These are phyloP conservation scores for Listrodromus nycthemerus DNA, from an alignment of 2,888 invertebrate species.

Conservation along the genomic window DNA sequence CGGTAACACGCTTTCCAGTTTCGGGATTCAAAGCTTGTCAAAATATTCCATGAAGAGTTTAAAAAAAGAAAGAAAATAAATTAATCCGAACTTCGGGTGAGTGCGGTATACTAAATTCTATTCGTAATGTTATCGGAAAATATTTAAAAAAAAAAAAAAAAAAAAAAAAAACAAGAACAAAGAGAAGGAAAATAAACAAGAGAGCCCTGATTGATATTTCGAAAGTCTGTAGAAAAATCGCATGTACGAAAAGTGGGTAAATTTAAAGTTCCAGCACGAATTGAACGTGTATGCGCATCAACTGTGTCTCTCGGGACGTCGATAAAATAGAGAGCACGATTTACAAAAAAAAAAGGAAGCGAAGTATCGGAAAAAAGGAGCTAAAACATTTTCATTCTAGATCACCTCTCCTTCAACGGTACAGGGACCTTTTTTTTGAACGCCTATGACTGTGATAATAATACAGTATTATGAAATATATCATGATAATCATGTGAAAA, in stretches of 20 bases:
- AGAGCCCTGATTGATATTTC: constrained; percentile 13
- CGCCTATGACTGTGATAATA: constrained; percentile 71
- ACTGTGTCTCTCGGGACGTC: constrained; percentile 3
- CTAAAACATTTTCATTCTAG: constrained; percentile 46
- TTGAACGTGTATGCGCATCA: constrained; percentile 40
- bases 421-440: constrained; percentile 50
- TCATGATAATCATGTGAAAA: constrained; percentile 71
- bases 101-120: background rate
- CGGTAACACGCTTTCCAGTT: background rate
- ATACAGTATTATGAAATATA: constrained; percentile 74
- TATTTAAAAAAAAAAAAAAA: background rate
- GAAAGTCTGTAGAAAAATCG: constrained; percentile 44
- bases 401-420: constrained; percentile 59
- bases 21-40: background rate
- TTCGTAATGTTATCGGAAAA: constrained; percentile 1
- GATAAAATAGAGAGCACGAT: constrained; percentile 44
- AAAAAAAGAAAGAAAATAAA: background rate
- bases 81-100: background rate
- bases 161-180: too few species aligned
- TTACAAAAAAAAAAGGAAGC: constrained; percentile 39
- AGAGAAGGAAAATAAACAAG: constrained; percentile 9
- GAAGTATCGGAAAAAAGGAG: background rate
- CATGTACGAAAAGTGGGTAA: constrained; percentile 58
- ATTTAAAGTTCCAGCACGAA: constrained; percentile 46
- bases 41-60: background rate